Base-by-base conservation (phyloP, 2,113 vertebrate species). In the Riparia riparia region DNA sequence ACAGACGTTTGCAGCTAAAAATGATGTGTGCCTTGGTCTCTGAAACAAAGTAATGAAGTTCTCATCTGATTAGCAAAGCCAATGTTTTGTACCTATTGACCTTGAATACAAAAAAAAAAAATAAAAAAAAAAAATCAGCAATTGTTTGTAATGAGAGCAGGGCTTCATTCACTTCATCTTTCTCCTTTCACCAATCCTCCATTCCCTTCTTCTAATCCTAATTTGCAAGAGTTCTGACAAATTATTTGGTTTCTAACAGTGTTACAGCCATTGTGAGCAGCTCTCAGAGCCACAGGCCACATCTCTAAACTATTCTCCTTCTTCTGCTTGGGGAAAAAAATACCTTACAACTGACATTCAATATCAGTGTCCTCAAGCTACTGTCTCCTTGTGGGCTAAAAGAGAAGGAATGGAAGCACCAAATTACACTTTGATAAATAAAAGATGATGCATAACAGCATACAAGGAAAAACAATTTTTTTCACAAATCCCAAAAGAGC, bases 391-490 rank as follows among this genome's bases (percentile, higher is more conserved):
- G 28, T 34, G 91, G 50, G 41, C 69, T 93, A 51, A 84, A 86
- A 92, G 56, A 79, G 81, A 92, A 85, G 37, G 44, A 80, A 80
- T 25, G 6, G 42, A 82, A 89, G 19, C 13, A 83, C 65, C 89
- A 82, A 65, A 86, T 85, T 94, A 92, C 53, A 78, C 90, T 96
- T 65, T 78, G 71, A 82, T 92, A 87, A 93, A 91, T 73, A 93
- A 95, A 92, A 95, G 50, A 84, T 87, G 25, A 73, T 76, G 37
- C 49, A 86, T 69, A 94, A 80, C 32, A 92, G 54, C 44, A 84
- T 53, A 80, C 5, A 58, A 69, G 34, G 65, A 39, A 82, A 76
- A 92, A 8, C 7, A 51, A 21, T 3, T 10, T 61, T 60, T 60
- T 54, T 39, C 63, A 32, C 39, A 50, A 95, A 86, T 77, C 49